Base-by-base conservation (phyloP, 2,113 vertebrate genomes). In the Phainopepla nitens region DNA sequence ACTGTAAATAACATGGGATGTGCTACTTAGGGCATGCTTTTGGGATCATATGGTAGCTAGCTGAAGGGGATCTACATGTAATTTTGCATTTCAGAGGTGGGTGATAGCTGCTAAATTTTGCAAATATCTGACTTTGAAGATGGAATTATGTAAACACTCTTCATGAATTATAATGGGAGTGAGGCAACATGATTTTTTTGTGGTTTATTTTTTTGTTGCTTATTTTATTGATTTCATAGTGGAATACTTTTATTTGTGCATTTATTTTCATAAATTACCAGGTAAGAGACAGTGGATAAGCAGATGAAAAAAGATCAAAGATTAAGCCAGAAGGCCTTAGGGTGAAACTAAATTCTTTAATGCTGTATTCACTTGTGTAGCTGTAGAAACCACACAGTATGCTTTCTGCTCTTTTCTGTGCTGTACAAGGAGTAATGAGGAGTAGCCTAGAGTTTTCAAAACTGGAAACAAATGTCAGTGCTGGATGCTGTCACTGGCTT, bases 181-280 rank as follows among this genome's bases (percentile, higher is more conserved):
- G 71, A 94, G 61, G 76, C 79, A 94, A 62, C 27, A 54, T 45
- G 47, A 70, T 62, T 65, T 56, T 90, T 96, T 82, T 96, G 65
- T 6, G 89, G 90, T 86, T 97, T 94, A 15, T 56, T 96, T 87
- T 87, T 95, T 95, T 94, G 36, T 94, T 89, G 50, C 69, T 82
- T 82, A 58, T 96, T 96, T 97, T 95, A 95, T 96, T 97, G 89
- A 94, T 93, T 93, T 76, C 61, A 17, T 87, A 73, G 66, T 87
- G 45, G 31, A 85, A 82, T 89, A 91, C 36, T 84, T 96, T 87
- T 95, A 81, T 93, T 94, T 84, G 36, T 87, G 68, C 82, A 89
- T 95, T 93, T 91, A 87, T 97, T 96, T 95, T 95, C 84, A 89
- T 87, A 96, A 97, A 93, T 95, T 93, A 89, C 89, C 78, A 96